A percentile compares a stretch with the other conserved stretches of the same genome.
phyloP scores from a whole-genome alignment of 2,888 invertebrate genomes.

The Anagyrus pseudococci region DNA sequence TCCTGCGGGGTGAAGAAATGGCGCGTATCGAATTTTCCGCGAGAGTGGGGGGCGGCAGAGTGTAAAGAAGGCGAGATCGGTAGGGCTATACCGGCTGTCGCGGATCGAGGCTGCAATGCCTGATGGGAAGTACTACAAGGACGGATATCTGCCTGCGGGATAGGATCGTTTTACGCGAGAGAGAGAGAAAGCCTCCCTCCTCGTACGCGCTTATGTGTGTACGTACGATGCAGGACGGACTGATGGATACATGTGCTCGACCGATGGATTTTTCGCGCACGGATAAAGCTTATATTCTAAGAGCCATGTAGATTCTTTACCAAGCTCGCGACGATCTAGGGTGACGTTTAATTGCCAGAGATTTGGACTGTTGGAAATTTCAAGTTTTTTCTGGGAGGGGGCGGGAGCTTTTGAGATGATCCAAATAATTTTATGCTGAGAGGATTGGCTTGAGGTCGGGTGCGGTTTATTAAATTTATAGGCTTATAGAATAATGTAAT shows the following conservation, averaged over 20 bases:
- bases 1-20: slow-evolving; percentile 13
- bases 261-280: background rate
- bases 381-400: too few species aligned
- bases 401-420: too few species aligned
- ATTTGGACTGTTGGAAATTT: too few species aligned
- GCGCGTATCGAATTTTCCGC: slow-evolving; percentile 26
- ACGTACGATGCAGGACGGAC: background rate
- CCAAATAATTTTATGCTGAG: too few species aligned
- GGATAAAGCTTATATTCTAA: too few species aligned
- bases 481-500: too few species aligned
- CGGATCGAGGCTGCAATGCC: slow-evolving; percentile 6
- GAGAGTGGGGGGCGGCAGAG: background rate
- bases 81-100: background rate
- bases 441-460: too few species aligned
- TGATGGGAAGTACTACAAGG: slow-evolving; percentile 35
- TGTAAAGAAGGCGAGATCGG: background rate
- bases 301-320: too few species aligned
- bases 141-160: slow-evolving; percentile 10
- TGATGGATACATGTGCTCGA: background rate
- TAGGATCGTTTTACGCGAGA: slow-evolving; percentile 30
- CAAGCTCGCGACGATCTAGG: too few species aligned
- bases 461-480: too few species aligned
- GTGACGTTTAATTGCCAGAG: too few species aligned
- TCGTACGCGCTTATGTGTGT: background rate
- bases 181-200: too few species aligned